A percentile compares a stretch with the other conserved stretches of the same genome.
Evolutionary conservation across 2,888 invertebrate species (phyloP).

Genomic region (Doris montereyensis): DNA sequence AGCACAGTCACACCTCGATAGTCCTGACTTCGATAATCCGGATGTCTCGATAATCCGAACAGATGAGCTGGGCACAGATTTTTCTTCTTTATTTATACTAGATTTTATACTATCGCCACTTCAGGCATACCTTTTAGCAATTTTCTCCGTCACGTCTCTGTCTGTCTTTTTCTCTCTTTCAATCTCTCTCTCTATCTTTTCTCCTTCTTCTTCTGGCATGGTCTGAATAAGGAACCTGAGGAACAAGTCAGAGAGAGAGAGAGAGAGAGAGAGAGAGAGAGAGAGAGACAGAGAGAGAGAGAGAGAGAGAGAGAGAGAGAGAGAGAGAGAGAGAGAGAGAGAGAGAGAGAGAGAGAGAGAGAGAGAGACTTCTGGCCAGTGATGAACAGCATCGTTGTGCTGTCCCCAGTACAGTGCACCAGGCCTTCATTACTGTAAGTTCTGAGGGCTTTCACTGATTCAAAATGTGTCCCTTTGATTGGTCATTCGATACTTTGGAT

Average conservation of each 20-base stretch:
- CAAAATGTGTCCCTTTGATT: no score
- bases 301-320: constrained; percentile 25
- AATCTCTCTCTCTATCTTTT: no score
- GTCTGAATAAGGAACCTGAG: not conserved
- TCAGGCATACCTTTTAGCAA: constrained; percentile 23
- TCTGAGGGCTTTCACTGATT: no score
- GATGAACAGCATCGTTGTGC: no score
- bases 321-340: constrained; percentile 25
- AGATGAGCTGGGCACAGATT: no score
- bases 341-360: constrained; percentile 9
- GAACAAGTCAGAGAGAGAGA: not conserved
- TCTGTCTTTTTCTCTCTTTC: not conserved
- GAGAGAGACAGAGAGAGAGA: not conserved
- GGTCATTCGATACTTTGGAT: no score
- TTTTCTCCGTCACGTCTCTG: not conserved
- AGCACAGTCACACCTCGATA: no score
- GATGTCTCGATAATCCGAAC: no score
- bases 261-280: not conserved
- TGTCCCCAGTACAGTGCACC: not conserved
- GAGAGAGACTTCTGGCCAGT: not conserved
- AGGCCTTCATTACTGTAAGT: no score
- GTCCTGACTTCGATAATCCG: no score
- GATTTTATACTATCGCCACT: not conserved
- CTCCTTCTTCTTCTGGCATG: no score
- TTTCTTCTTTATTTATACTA: no score